Percentiles rank a stretch among this genome's conserved stretches.
Evolutionary conservation across 64 coral and sea anemone genomes (phyloP).

Genomic region (Trachythela sp.): DNA sequence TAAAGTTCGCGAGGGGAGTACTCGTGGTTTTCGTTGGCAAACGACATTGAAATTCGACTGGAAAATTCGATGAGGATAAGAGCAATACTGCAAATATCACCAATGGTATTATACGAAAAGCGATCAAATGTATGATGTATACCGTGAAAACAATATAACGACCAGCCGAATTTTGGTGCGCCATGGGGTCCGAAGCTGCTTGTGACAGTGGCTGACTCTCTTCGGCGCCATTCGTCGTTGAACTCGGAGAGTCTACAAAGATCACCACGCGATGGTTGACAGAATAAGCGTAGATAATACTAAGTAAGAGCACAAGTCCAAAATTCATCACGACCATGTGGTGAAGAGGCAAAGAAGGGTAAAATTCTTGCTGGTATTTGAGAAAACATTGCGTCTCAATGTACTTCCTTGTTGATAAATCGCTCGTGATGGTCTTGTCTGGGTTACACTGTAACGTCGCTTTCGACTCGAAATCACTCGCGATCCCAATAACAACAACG

Average conservation of each 20-base stretch:
- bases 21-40: not conserved
- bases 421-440: not conserved
- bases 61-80: not conserved
- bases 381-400: conserved; percentile 1
- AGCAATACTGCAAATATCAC: not conserved
- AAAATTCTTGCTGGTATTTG: not conserved
- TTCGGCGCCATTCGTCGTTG: not conserved
- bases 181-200: not conserved
- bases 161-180: not conserved
- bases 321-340: not conserved
- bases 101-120: not conserved
- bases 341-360: not conserved
- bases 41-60: not conserved
- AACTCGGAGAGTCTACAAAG: not conserved
- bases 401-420: not conserved
- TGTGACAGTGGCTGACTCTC: not conserved
- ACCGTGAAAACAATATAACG: not conserved
- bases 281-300: not conserved
- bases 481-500: not conserved
- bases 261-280: not conserved
- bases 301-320: not conserved
- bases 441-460: not conserved
- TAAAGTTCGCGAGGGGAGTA: too few species aligned
- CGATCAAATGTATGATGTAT: not conserved
- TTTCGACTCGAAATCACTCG: not conserved